Base-by-base conservation (phyloP, 2,113 vertebrate genomes). In the Tyto alba region DNA sequence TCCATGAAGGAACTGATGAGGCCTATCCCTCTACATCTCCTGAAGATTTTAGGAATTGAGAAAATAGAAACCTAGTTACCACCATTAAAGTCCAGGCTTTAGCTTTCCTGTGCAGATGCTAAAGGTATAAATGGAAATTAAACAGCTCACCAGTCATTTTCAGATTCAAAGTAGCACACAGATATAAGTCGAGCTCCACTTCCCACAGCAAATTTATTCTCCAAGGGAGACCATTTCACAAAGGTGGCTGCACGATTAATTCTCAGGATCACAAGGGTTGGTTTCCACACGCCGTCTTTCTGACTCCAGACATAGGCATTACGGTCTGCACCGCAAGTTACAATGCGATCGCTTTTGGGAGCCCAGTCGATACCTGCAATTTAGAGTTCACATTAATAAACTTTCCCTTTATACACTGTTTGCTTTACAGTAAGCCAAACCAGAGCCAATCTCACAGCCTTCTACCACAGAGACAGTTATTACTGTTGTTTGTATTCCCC, bases 251-350 rank as follows among this genome's bases (percentile, higher is more conserved):
- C 99, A 1, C 99, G 98, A 93, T 99, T 99, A 97, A 99, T 99
- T 94, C 99, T 98, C 96, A 99, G 98, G 95, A 99, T 99, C 92
- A 99, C 99, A 52, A 99, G 98, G 11, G 99, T 99, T 41, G 99
- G 99, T 94, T 99, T 99, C 99, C 99, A 99, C 53, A 99, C 97
- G 0, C 99, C 99, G 4, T 99, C 99, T 76, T 99, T 99, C 98
- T 99, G 99, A 94, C 99, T 99, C 99, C 99, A 99, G 93, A 99
- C 99, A 1, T 99, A 99, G 83, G 99, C 99, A 8, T 99, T 99
- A 23, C 99, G 99, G 97, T 99, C 99, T 0, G 99, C 99, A 12
- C 99, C 99, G 2, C 99, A 99, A 16, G 99, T 99, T 88, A 99
- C 99, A 25, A 99, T 99, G 77, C 99, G 99, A 91, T 99, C 99